These are phyloP conservation scores for Athene noctua DNA, from an alignment of 2,113 vertebrate genomes.

Conservation along the genomic window DNA sequence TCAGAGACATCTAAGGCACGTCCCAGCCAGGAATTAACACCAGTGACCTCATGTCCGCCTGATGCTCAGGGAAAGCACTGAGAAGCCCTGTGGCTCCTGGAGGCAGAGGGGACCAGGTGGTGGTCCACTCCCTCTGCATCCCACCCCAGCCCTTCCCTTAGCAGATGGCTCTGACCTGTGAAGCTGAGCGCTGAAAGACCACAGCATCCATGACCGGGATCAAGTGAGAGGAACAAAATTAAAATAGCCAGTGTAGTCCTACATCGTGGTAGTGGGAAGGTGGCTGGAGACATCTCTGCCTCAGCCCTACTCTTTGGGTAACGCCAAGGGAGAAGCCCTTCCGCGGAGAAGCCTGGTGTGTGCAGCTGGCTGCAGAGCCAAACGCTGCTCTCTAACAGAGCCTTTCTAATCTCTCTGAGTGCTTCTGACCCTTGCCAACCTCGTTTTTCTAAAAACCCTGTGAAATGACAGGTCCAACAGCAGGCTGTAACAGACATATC, in stretches of 20 bases:
- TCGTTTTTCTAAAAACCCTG: background rate
- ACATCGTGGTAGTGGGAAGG: fast-evolving
- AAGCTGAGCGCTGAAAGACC: background rate
- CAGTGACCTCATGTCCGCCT: fast-evolving
- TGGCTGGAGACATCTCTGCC: background rate
- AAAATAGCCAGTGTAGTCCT: fast-evolving
- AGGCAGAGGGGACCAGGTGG: background rate
- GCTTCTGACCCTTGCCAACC: background rate
- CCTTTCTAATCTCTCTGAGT: background rate
- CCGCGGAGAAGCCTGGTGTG: background rate
- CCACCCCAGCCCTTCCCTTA: background rate
- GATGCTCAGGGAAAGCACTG: background rate
- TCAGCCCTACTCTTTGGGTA: background rate
- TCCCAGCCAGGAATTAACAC: background rate
- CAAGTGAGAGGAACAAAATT: background rate
- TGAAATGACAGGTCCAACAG: background rate
- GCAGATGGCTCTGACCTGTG: background rate
- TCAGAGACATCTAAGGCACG: background rate
- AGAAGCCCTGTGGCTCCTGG: background rate
- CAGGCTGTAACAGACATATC: background rate
- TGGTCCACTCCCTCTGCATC: background rate
- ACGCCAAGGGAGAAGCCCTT: background rate
- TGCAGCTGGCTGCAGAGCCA: background rate
- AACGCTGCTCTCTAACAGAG: fast-evolving
- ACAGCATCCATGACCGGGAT: background rate